Base-by-base conservation (phyloP, 2,797 vertebrate genomes). In the Amblyopsis hoosieri region DNA sequence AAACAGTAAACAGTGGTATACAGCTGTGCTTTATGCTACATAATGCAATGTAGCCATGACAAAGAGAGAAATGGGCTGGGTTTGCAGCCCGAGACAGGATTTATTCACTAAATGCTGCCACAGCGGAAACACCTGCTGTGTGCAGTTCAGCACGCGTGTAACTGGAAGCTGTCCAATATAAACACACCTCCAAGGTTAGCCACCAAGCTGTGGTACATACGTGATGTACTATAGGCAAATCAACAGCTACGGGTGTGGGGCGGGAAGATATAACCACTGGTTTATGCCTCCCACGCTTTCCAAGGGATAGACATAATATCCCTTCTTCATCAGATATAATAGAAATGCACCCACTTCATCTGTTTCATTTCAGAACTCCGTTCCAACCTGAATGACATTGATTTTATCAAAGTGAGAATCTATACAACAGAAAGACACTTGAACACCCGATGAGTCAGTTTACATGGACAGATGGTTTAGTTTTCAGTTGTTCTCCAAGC, bases 71-170 rank as follows among this genome's bases (percentile, higher is more conserved):
- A 23, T 11, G 42, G 9, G 19, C 55, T 64, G 17, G 48, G 29
- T 48, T 12, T 50, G 62, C 45, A 14, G 51, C 5, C 37, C 37
- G 49, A 55, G 60, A 14, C 9, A 55, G 57, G 57, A 72, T 67
- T 60, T 62, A 57, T 42, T 48, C 19, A n/a, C 17, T 45, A 61
- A 80, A 67, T 23, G 47, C 23, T 29, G 23, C 23, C 23, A 29
- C 23, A 4, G 23, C 3, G 3, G 23, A 29, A 54, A 42, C 37
- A 42, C 37, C 8, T 42, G 37, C 37, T 42, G 37, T 42, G 37
- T 42, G 37, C 37, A 42, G 37, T 42, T 42, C 8, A 42, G 37
- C 37, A 9, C 7, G 37, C 8, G 7, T 42, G 37, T 42, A 42
- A 42, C 37, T 42, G 37, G 37, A 42, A 42, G 37, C 1, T 42